Evolutionary conservation across 2,888 invertebrate species (phyloP).

Genomic region (Aproaerema taeniolella): DNA sequence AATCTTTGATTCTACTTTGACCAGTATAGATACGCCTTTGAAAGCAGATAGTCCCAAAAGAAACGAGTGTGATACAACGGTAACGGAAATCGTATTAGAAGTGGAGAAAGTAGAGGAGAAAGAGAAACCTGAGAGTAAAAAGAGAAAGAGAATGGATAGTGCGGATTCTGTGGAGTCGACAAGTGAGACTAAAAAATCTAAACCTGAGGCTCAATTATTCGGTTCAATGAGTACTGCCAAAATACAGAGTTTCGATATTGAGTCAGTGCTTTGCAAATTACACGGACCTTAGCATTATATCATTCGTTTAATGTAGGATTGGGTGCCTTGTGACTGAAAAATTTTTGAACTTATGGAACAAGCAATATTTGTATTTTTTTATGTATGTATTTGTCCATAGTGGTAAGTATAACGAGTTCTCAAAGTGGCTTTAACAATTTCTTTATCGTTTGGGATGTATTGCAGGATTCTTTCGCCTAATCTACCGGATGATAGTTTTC

Average conservation of each 20-base stretch:
- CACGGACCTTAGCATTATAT: constrained; percentile 54
- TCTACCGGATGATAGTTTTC: no score
- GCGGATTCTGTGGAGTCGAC: constrained; percentile 40
- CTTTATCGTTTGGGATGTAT: no score
- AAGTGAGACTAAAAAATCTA: constrained; percentile 45
- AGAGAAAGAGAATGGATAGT: constrained; percentile 49
- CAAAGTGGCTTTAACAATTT: no score
- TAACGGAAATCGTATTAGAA: constrained; percentile 52
- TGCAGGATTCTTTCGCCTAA: no score
- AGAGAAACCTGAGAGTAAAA: constrained; percentile 32
- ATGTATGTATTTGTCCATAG: no score
- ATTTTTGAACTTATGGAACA: no score
- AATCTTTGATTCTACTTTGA: constrained; percentile 66
- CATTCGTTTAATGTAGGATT: no score
- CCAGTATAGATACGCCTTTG: constrained; percentile 65
- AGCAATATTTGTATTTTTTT: no score
- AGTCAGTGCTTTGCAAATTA: constrained; percentile 61
- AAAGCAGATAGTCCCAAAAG: constrained; percentile 40
- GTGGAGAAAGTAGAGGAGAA: constrained; percentile 39
- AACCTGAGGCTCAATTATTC: constrained; percentile 48
- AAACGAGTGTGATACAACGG: constrained; percentile 30
- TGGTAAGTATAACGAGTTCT: no score
- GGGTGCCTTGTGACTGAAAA: no score
- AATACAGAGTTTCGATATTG: constrained; percentile 68
- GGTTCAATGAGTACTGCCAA: constrained; percentile 47